Conservation (phyloP, 2,113 vertebrate species). For the Melanerpes formicivorus region DNA sequence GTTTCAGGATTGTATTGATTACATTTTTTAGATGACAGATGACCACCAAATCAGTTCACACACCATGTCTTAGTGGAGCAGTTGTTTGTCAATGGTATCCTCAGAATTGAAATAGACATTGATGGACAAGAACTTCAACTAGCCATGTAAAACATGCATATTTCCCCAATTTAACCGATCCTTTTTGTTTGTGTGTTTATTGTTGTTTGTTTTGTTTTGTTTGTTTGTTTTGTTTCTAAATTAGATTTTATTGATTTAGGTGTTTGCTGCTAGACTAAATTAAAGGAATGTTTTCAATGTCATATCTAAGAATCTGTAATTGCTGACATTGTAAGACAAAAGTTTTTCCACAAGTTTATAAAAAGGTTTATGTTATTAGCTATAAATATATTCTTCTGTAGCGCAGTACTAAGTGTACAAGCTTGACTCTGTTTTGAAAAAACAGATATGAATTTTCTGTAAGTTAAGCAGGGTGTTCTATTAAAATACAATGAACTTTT, state of each 20-base stretch:
- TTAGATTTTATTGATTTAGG: slow-evolving; percentile 47
- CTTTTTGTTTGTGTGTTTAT: not conserved
- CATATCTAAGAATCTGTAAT: not conserved
- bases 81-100: slow-evolving; percentile 48
- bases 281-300: not conserved
- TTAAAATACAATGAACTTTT: not conserved
- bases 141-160: slow-evolving; percentile 39
- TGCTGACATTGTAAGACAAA: not conserved
- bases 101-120: slow-evolving; percentile 61
- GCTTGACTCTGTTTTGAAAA: not conserved
- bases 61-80: slow-evolving; percentile 36
- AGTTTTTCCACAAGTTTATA: not conserved
- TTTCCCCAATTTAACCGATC: slow-evolving; percentile 4
- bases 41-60: slow-evolving; percentile 71
- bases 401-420: not conserved
- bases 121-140: slow-evolving; percentile 71
- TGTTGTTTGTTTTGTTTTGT: not conserved
- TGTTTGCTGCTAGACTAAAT: slow-evolving; percentile 18
- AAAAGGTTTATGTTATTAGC: not conserved
- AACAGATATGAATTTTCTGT: not conserved
- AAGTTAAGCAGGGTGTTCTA: not conserved
- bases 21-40: slow-evolving; percentile 71
- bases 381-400: not conserved
- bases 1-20: slow-evolving; percentile 70
- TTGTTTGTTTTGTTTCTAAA: not conserved